phyloP scores from a whole-genome alignment of 64 coral and sea anemone genomes.

The Montipora efflorescens region DNA sequence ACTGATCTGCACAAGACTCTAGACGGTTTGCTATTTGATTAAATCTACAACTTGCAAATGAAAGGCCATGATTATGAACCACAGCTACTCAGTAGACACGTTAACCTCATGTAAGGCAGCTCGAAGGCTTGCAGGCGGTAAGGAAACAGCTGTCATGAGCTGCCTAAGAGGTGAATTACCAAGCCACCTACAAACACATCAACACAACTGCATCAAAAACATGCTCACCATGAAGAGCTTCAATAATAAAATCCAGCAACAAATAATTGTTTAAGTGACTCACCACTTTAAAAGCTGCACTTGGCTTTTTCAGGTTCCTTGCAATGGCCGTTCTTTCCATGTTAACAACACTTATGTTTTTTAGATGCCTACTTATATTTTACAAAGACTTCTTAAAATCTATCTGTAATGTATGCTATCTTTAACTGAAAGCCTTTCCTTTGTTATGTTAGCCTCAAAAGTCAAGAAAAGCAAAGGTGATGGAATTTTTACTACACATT shows the following conservation, averaged over 20 bases:
- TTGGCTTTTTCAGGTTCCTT: background rate
- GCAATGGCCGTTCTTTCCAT: background rate
- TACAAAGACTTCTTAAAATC: background rate
- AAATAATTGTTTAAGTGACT: constrained; percentile 9
- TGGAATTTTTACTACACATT: too few species aligned
- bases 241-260: background rate
- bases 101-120: constrained; percentile 54
- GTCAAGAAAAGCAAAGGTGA: background rate
- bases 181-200: constrained; percentile 58
- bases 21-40: background rate
- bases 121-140: constrained; percentile 27
- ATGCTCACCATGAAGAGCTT: background rate
- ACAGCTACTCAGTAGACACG: constrained; percentile 27
- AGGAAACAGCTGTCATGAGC: constrained; percentile 42
- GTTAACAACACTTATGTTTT: background rate
- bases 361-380: background rate
- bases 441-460: background rate
- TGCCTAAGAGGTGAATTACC: constrained; percentile 54
- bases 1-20: background rate
- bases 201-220: constrained; percentile 37
- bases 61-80: background rate
- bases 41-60: background rate
- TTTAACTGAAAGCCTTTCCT: too few species aligned
- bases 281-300: constrained; percentile 27
- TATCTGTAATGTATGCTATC: background rate